Conservation (phyloP, 2,888 invertebrate genomes). For the Pandemis corylana region DNA sequence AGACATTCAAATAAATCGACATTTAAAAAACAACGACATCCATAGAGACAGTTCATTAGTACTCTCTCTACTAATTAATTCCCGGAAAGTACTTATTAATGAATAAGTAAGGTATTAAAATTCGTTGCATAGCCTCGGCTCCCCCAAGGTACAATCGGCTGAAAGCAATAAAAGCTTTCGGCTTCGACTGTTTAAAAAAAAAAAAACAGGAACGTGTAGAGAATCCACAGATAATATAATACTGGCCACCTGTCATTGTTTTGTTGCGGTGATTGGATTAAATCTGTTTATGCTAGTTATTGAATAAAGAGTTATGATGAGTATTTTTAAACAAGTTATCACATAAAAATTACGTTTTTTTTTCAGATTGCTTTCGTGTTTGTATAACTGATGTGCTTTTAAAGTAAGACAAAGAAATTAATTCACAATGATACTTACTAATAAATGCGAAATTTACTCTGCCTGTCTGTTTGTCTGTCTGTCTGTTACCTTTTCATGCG, state of each 20-base stretch:
- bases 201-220: conserved; percentile 15
- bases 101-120: conserved; percentile 34
- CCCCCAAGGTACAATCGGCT: conserved; percentile 20
- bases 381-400: too few species aligned
- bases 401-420: too few species aligned
- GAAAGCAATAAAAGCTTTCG: conserved; percentile 29
- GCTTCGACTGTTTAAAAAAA: conserved; percentile 29
- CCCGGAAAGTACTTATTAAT: conserved; percentile 23
- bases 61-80: conserved; percentile 4
- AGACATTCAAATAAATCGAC: not conserved
- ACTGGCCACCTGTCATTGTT: conserved; percentile 1
- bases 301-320: not conserved
- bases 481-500: too few species aligned
- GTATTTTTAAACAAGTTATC: not conserved
- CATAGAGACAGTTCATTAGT: not conserved
- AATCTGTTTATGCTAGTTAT: not conserved
- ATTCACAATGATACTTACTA: too few species aligned
- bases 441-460: too few species aligned
- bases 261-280: not conserved
- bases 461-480: too few species aligned
- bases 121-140: conserved; percentile 18
- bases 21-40: not conserved
- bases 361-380: not conserved
- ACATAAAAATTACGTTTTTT: too few species aligned
- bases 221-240: conserved; percentile 13